These are phyloP conservation scores for Nineta flava DNA, from an alignment of 2,888 invertebrate species.

Conservation along the genomic window DNA sequence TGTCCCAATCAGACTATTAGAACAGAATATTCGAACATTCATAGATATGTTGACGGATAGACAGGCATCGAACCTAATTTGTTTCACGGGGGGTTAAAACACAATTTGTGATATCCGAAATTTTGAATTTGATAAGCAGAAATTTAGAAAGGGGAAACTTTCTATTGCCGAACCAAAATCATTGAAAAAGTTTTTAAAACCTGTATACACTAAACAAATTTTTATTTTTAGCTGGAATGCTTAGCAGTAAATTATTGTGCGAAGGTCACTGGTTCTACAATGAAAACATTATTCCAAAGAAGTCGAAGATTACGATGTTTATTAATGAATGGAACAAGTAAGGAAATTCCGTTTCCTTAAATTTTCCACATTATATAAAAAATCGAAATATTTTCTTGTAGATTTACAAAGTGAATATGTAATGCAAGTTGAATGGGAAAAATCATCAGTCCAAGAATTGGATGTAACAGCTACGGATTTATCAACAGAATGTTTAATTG, in stretches of 20 bases:
- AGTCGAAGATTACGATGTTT: slow-evolving; percentile 84
- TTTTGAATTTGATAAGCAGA: too few relatives aligned
- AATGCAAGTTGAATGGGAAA: slow-evolving; percentile 97
- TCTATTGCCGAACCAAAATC: too few relatives aligned
- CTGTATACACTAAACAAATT: background rate
- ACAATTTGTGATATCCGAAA: too few relatives aligned
- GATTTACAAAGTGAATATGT: slow-evolving; percentile 83
- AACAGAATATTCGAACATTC: too few relatives aligned
- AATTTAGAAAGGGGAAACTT: too few relatives aligned
- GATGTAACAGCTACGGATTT: slow-evolving; percentile 96
- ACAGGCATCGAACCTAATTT: too few relatives aligned
- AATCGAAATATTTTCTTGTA: slow-evolving; percentile 23
- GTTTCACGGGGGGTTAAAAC: too few relatives aligned
- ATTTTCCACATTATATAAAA: background rate
- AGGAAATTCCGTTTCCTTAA: slow-evolving; percentile 14
- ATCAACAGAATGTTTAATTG: slow-evolving; percentile 81
- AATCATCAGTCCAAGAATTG: slow-evolving; percentile 81
- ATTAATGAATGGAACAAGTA: slow-evolving; percentile 94
- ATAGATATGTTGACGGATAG: too few relatives aligned
- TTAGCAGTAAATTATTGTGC: slow-evolving; percentile 94
- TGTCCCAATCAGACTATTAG: too few relatives aligned
- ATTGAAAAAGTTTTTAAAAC: too few relatives aligned
- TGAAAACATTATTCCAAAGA: slow-evolving; percentile 85
- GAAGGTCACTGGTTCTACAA: slow-evolving; percentile 90
- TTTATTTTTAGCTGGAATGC: slow-evolving; percentile 65